A percentile compares a stretch with the other conserved stretches of the same genome.
These are phyloP conservation scores for Whitmania pigra DNA, from an alignment of 1,140 invertebrate genomes.

Conservation along the genomic window DNA sequence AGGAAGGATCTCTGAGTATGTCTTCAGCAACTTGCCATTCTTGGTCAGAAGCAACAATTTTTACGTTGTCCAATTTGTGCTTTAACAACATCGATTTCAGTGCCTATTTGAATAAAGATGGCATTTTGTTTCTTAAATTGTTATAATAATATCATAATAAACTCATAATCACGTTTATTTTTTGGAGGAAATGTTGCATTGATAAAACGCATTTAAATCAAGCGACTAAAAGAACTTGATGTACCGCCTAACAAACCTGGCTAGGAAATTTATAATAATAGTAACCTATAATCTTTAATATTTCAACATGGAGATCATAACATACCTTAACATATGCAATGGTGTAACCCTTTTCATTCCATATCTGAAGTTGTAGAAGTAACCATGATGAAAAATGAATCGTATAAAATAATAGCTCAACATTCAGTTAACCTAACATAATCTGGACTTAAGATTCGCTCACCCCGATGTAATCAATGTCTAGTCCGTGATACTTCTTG, in stretches of 20 bases:
- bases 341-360: conserved; percentile 41
- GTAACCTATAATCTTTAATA: too few relatives aligned
- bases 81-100: conserved; percentile 26
- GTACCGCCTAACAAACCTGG: not conserved
- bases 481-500: conserved; percentile 35
- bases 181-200: too few relatives aligned
- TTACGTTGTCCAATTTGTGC: conserved; percentile 29
- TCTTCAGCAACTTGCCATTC: conserved; percentile 31
- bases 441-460: too few relatives aligned
- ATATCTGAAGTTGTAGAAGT: conserved; percentile 40
- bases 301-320: too few relatives aligned
- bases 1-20: conserved; percentile 29
- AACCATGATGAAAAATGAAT: conserved; percentile 14
- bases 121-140: too few relatives aligned
- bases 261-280: too few relatives aligned
- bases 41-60: conserved; percentile 33
- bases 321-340: conserved; percentile 40
- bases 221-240: not conserved
- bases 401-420: too few relatives aligned
- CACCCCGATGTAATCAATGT: conserved; percentile 40
- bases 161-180: too few relatives aligned
- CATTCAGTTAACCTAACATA: too few relatives aligned
- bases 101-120: too few relatives aligned
- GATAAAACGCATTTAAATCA: not conserved
- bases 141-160: too few relatives aligned